Conservation (phyloP, 2,113 vertebrate species). For the Heterochromis multidens region DNA sequence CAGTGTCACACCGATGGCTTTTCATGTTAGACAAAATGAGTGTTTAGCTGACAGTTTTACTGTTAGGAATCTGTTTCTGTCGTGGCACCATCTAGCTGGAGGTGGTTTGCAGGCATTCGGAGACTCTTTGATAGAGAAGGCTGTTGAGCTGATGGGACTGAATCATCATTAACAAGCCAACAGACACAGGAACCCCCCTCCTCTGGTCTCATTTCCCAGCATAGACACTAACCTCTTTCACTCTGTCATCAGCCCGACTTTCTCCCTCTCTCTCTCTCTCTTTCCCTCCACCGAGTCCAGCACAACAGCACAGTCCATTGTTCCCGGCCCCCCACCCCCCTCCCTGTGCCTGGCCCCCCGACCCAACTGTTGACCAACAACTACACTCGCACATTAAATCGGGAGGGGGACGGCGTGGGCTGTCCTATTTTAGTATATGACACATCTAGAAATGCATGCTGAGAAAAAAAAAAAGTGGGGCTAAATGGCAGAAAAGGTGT, state of each 20-base stretch:
- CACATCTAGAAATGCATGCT: slow-evolving; percentile 68
- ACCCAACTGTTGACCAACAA: slow-evolving; percentile 77
- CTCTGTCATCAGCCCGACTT: slow-evolving; percentile 60
- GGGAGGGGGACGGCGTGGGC: slow-evolving; percentile 40
- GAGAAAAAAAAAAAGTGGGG: slow-evolving; percentile 1
- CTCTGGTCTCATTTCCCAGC: slow-evolving; percentile 70
- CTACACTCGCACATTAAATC: slow-evolving; percentile 62
- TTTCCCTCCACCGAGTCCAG: slow-evolving; percentile 45
- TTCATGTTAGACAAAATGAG: background rate
- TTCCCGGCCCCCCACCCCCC: slow-evolving; percentile 81
- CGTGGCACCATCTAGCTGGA: background rate
- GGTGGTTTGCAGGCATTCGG: slow-evolving; percentile 17
- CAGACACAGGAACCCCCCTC: slow-evolving; percentile 62
- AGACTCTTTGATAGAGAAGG: slow-evolving; percentile 54
- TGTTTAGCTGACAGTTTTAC: background rate
- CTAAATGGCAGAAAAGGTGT: background rate
- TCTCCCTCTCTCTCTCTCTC: slow-evolving; percentile 39
- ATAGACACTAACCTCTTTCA: slow-evolving; percentile 76
- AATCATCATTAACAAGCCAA: slow-evolving; percentile 74
- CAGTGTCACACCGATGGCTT: background rate
- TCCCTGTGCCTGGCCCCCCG: slow-evolving; percentile 59
- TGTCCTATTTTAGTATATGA: slow-evolving; percentile 88
- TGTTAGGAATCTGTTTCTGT: background rate
- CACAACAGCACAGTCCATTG: slow-evolving; percentile 89
- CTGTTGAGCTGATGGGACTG: slow-evolving; percentile 72